phyloP scores from a whole-genome alignment of 2,113 vertebrate genomes.

The Eleginops maclovinus region DNA sequence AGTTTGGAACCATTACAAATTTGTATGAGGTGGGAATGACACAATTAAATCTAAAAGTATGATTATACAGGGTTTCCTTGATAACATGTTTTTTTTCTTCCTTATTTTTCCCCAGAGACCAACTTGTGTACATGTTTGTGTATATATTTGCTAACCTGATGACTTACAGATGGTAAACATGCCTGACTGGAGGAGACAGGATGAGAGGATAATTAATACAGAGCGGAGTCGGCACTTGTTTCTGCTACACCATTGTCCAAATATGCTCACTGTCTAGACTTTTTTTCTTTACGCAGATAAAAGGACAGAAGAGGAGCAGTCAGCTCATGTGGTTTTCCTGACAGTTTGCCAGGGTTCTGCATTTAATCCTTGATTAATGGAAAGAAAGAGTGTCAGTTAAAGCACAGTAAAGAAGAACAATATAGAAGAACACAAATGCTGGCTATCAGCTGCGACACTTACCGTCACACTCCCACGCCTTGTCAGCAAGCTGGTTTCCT shows the following conservation, averaged over 20 bases:
- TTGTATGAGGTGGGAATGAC: neutral
- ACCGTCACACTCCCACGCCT: constrained; percentile 43
- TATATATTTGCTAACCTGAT: constrained; percentile 21
- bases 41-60: neutral
- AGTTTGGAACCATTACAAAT: neutral
- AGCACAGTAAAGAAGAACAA: neutral
- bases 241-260: constrained; percentile 21
- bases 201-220: constrained; percentile 38
- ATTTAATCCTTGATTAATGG: neutral
- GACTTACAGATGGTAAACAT: constrained; percentile 29
- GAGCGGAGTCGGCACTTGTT: neutral
- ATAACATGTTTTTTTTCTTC: neutral
- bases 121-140: neutral
- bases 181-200: neutral
- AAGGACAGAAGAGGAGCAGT: neutral
- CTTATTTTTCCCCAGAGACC: neutral
- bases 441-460: constrained; percentile 20
- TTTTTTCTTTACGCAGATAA: neutral
- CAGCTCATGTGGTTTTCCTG: constrained; percentile 28
- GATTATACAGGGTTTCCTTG: neutral
- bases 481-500: neutral
- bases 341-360: constrained; percentile 3
- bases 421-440: neutral
- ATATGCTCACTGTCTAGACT: constrained; percentile 45
- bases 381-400: neutral